phyloP scores from a whole-genome alignment of 2,888 invertebrate species.

The Sthenelais limicola region DNA sequence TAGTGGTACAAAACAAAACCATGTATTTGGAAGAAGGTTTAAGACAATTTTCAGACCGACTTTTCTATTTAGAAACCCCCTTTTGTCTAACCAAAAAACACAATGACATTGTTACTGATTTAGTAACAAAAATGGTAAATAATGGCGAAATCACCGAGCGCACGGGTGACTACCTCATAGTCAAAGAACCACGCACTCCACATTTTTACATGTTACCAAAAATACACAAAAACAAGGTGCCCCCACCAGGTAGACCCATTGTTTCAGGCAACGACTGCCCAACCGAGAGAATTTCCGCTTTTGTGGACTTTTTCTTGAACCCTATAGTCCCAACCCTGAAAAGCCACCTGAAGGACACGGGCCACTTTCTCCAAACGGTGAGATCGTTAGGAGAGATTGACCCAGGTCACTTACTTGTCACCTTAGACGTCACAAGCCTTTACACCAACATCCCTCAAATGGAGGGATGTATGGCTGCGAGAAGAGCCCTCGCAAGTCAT shows the following conservation, averaged over 20 bases:
- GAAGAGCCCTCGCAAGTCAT: background rate
- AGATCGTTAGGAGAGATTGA: no score
- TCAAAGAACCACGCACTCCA: no score
- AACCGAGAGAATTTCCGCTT: conserved; percentile 19
- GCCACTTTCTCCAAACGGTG: background rate
- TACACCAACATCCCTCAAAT: conserved; percentile 24
- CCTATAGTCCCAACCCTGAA: background rate
- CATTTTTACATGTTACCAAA: conserved; percentile 9
- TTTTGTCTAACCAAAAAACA: background rate
- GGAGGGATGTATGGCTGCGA: background rate
- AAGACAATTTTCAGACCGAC: background rate
- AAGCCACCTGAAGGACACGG: conserved; percentile 18
- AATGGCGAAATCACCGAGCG: no score
- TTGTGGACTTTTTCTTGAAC: conserved; percentile 2
- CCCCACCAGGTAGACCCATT: conserved; percentile 28
- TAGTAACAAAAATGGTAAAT: background rate
- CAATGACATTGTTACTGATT: background rate
- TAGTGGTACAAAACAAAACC: background rate
- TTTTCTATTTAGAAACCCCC: background rate
- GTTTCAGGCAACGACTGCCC: conserved; percentile 13
- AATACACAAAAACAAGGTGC: conserved; percentile 5
- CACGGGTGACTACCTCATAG: no score
- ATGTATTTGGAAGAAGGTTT: background rate
- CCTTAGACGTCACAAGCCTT: background rate
- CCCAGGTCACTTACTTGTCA: background rate